phyloP scores from a whole-genome alignment of 2,797 vertebrate species.

The Gadopsis bispinosus region DNA sequence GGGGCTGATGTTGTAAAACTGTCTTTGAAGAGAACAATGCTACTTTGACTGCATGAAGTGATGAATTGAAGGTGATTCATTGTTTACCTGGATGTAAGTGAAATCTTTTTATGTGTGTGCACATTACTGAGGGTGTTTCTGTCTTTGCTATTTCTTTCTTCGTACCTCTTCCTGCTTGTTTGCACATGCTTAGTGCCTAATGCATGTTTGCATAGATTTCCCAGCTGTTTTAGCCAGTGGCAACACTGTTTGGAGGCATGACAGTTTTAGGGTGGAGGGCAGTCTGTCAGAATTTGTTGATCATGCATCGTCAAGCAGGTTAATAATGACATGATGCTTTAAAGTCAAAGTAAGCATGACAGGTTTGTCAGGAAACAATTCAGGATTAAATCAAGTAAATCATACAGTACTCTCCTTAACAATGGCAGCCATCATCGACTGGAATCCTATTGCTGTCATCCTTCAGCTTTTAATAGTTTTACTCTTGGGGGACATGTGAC shows the following conservation, averaged over 20 bases:
- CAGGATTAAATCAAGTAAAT: slow-evolving; percentile 25
- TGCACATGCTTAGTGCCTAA: slow-evolving; percentile 18
- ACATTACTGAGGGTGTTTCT: background rate
- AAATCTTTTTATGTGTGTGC: slow-evolving; percentile 15
- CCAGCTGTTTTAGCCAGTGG: slow-evolving; percentile 32
- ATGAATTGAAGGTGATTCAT: slow-evolving; percentile 17
- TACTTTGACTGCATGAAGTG: background rate
- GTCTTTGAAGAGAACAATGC: background rate
- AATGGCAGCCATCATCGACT: background rate
- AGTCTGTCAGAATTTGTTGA: slow-evolving; percentile 11
- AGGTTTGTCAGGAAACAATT: slow-evolving; percentile 40
- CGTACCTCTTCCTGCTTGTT: slow-evolving; percentile 41
- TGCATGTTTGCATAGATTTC: slow-evolving; percentile 28
- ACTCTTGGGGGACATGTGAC: background rate
- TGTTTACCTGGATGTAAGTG: slow-evolving; percentile 37
- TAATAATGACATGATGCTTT: slow-evolving; percentile 4
- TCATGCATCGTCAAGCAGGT: slow-evolving; percentile 14
- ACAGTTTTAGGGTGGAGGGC: slow-evolving; percentile 14
- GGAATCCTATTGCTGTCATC: slow-evolving; percentile 8
- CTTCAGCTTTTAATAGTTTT: background rate
- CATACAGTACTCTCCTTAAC: background rate
- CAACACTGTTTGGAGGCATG: background rate
- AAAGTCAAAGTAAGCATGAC: slow-evolving; percentile 25
- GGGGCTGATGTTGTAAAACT: slow-evolving; percentile 23
- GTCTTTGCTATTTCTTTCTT: background rate